Conservation (phyloP, 2,888 invertebrate genomes). For the Laothoe populi region DNA sequence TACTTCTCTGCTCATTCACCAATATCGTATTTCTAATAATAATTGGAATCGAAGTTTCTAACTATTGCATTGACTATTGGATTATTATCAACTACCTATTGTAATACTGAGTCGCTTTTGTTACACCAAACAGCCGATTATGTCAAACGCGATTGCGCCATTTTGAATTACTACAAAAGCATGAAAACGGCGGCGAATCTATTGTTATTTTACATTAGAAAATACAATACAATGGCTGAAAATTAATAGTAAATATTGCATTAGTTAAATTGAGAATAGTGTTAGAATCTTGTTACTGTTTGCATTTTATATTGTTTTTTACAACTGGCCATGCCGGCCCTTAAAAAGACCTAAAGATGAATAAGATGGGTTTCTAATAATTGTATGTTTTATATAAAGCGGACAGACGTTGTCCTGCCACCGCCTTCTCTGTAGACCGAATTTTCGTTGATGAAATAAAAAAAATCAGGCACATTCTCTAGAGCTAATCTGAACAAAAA, state of each 20-base stretch:
- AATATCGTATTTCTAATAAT: neutral
- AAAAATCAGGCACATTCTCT: no score
- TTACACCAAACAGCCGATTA: neutral
- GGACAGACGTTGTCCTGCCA: no score
- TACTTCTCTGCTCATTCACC: no score
- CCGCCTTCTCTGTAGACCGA: no score
- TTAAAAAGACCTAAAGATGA: no score
- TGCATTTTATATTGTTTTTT: no score
- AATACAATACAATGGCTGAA: neutral
- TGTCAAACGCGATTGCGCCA: neutral
- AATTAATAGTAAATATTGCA: neutral
- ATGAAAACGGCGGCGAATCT: neutral
- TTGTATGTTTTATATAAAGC: no score
- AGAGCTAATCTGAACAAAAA: no score
- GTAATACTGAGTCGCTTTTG: neutral
- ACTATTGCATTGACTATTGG: neutral
- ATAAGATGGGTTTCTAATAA: no score
- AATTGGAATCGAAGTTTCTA: neutral
- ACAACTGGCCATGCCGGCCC: no score
- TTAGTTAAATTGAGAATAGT: neutral
- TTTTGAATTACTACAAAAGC: conserved; percentile 6
- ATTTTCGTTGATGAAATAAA: no score
- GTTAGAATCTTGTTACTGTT: no score
- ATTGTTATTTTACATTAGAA: neutral
- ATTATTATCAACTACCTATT: neutral